phyloP scores from a whole-genome alignment of 2,113 vertebrate genomes.

The Amblyornis subalaris region DNA sequence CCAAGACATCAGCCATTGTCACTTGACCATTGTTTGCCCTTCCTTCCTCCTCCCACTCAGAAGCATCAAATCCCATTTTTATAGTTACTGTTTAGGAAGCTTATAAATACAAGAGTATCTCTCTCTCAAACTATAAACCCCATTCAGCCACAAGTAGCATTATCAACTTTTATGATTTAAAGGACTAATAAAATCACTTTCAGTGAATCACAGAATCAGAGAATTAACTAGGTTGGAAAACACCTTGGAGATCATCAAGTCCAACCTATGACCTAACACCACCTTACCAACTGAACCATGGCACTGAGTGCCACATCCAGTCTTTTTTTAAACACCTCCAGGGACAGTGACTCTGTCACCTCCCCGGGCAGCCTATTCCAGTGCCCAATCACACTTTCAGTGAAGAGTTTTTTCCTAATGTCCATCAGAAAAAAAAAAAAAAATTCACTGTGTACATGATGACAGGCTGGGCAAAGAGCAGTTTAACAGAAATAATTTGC shows the following conservation, averaged over 20 bases:
- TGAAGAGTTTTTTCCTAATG: too few species aligned
- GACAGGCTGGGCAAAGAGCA: background rate
- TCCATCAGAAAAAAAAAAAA: too few species aligned
- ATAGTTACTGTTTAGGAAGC: background rate
- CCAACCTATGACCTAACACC: too few species aligned
- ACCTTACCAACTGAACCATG: too few species aligned
- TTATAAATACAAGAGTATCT: background rate
- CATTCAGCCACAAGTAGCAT: background rate
- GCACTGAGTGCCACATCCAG: too few species aligned
- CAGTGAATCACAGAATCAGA: background rate
- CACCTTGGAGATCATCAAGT: too few species aligned
- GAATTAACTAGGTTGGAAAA: too few species aligned
- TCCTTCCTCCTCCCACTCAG: background rate
- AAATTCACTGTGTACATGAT: background rate
- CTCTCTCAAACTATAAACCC: background rate
- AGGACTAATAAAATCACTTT: background rate
- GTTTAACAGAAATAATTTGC: background rate
- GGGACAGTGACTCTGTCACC: too few species aligned
- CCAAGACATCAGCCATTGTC: background rate
- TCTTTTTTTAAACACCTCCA: too few species aligned
- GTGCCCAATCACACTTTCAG: too few species aligned
- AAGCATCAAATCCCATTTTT: background rate
- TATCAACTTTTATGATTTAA: background rate
- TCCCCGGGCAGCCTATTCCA: too few species aligned
- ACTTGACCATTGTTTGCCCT: background rate